Percentiles rank a stretch among this genome's conserved stretches.
phyloP scores from a whole-genome alignment of 2,888 invertebrate genomes.

The Keiferia lycopersicella region DNA sequence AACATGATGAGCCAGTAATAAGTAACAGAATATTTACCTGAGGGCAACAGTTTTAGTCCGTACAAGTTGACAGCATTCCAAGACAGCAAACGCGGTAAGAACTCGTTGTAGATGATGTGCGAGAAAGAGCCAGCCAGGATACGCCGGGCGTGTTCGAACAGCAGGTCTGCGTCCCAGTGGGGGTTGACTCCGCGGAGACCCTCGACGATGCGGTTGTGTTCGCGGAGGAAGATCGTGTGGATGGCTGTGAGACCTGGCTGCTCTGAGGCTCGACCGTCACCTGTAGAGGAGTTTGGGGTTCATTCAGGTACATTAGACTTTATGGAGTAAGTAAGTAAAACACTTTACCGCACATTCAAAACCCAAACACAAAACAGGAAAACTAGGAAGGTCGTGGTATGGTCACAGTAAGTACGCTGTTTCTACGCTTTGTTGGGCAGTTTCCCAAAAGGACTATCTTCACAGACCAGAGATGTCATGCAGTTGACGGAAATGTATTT shows the following conservation, averaged over 20 bases:
- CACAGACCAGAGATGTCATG: too few species aligned
- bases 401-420: too few species aligned
- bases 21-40: slow-evolving; percentile 64
- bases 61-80: slow-evolving; percentile 94
- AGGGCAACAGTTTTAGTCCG: slow-evolving; percentile 90
- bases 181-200: slow-evolving; percentile 90
- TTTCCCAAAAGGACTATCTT: too few species aligned
- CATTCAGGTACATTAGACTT: not conserved
- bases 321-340: too few species aligned
- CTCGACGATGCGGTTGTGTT: slow-evolving; percentile 93
- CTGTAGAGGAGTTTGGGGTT: slow-evolving; percentile 48
- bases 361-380: too few species aligned
- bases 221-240: slow-evolving; percentile 93
- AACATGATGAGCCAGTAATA: not conserved
- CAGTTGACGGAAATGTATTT: too few species aligned
- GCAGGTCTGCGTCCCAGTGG: slow-evolving; percentile 92
- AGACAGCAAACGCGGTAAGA: slow-evolving; percentile 93
- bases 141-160: slow-evolving; percentile 90
- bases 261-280: slow-evolving; percentile 95
- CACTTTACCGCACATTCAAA: too few species aligned
- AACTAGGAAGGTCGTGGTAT: too few species aligned
- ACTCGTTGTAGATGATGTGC: slow-evolving; percentile 93
- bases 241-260: slow-evolving; percentile 94
- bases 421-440: too few species aligned
- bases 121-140: slow-evolving; percentile 90